phyloP scores from a whole-genome alignment of 2,113 vertebrate genomes.

The Catagonus wagneri region DNA sequence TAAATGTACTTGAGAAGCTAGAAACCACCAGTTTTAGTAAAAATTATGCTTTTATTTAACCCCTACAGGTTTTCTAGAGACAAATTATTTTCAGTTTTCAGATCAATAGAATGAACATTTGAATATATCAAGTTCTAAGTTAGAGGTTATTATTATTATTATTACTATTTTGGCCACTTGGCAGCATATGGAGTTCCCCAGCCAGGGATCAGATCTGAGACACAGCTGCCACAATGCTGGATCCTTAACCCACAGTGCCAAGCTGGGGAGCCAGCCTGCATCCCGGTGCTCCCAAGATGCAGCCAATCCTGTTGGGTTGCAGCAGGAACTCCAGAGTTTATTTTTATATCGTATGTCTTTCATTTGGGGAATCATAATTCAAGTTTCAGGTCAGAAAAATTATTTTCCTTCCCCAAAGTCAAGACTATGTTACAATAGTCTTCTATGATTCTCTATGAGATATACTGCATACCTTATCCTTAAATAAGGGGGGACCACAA shows the following conservation, averaged over 20 bases:
- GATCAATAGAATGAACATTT: background rate
- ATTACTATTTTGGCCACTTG: too few species aligned
- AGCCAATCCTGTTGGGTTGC: too few species aligned
- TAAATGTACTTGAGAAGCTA: background rate
- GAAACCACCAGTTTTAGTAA: background rate
- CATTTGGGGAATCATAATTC: background rate
- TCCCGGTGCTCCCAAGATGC: too few species aligned
- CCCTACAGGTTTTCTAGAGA: background rate
- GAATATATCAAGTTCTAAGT: background rate
- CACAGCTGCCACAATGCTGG: too few species aligned
- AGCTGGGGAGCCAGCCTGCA: too few species aligned
- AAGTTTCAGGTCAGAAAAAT: background rate
- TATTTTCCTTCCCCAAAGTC: background rate
- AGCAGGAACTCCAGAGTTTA: background rate
- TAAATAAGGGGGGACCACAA: background rate
- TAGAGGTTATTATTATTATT: background rate
- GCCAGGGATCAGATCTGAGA: too few species aligned
- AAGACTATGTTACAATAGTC: background rate
- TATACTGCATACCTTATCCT: background rate
- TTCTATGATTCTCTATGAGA: background rate
- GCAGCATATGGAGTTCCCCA: too few species aligned
- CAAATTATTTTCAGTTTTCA: slow-evolving; percentile 15
- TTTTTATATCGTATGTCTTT: background rate
- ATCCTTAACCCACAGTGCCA: too few species aligned
- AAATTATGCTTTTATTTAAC: background rate